phyloP scores from a whole-genome alignment of 2,888 invertebrate species.

The Meloe dianella region DNA sequence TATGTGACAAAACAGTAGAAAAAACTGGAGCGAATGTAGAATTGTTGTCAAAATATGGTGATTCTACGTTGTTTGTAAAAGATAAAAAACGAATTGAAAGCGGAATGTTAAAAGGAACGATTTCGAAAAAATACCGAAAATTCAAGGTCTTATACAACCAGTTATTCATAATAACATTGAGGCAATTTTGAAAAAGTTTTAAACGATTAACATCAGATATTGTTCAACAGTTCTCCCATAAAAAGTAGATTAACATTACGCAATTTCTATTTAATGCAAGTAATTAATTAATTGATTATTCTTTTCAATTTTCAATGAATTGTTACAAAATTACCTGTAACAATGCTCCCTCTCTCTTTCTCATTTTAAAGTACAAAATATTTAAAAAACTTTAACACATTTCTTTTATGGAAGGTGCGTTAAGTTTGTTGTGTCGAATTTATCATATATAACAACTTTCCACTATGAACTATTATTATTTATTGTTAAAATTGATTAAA shows the following conservation, averaged over 20 bases:
- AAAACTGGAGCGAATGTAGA: too few relatives aligned
- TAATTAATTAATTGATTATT: background rate
- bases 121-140: background rate
- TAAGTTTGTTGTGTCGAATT: background rate
- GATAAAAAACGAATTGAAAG: too few relatives aligned
- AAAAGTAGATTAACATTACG: background rate
- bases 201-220: background rate
- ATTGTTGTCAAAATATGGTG: too few relatives aligned
- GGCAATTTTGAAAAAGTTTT: background rate
- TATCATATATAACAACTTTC: background rate
- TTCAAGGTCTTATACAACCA: background rate
- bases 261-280: background rate
- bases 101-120: too few relatives aligned
- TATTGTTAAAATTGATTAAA: constrained; percentile 4
- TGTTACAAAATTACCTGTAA: background rate
- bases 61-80: too few relatives aligned
- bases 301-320: background rate
- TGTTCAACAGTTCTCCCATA: background rate
- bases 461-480: background rate
- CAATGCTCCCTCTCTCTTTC: background rate
- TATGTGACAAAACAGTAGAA: too few relatives aligned
- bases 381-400: background rate
- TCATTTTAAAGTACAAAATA: too few relatives aligned
- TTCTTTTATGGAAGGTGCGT: background rate
- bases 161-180: background rate